Evolutionary conservation across 2,888 invertebrate genomes (phyloP), one percentile per base, ranked within the genome.

Genomic region (Altica lythri): DNA sequence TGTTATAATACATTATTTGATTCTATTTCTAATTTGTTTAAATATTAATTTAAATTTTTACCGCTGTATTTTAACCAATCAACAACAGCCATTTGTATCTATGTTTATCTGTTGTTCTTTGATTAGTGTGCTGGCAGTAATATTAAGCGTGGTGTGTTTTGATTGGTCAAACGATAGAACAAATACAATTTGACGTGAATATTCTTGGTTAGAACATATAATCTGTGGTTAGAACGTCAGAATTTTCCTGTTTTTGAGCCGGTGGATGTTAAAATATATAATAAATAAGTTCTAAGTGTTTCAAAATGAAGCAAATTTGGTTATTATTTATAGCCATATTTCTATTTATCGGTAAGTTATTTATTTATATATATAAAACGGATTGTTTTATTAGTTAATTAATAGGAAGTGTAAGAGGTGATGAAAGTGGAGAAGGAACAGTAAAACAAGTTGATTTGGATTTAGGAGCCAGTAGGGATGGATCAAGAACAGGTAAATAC

Each of bases 401-500:
- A 8, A 43, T 67, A 83, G 81, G 81, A 68, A 75, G 76, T 65
- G 75, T 73, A 46, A 66, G 61, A 38, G 81, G 77, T 8, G 71
- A 78, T 19, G 68, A 72, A 19, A 73, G 70, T 1, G 73, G 74
- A 13, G 82, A 82, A 53, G 79, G 76, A 29, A 78, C 78, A 30
- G 77, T 81, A 40, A 83, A 84, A 67, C 87, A 83, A 3, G 82
- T 89, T 47, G 90, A 92, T 43, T 79, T 83, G 22, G 90, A 95
- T 75, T 78, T 94, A 50, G 95, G 95, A 9, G 84, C 92, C 38
- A 90, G 88, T 59, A 82, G 91, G 61, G 93, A 95, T 76, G 93
- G 84, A 55, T 95, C 94, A 5, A 85, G 91, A 75, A 97, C 96
- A 73, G 92, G 92, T 92, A 72, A 72, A 68, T n/a, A n/a, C n/a